Base-by-base conservation (phyloP, 2,888 invertebrate genomes). In the Masnerella sp. region DNA sequence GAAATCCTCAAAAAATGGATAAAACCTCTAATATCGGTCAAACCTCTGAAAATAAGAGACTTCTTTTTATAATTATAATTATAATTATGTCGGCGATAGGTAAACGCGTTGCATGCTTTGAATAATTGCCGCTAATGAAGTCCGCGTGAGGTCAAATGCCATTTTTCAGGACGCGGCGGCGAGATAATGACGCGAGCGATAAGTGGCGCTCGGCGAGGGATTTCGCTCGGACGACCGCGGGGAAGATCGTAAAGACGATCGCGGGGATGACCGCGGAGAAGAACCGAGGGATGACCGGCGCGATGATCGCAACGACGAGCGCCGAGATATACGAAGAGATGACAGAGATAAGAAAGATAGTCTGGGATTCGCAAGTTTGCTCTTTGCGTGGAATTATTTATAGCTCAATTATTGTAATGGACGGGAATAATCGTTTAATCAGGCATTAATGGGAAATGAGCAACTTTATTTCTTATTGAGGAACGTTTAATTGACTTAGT, bases 1-100 rank as follows among this genome's bases (percentile, higher is more conserved):
- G 18, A 18, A 5, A 17, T 2, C n/a, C 20, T n/a, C n/a, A n/a
- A n/a, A n/a, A n/a, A n/a, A n/a, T n/a, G n/a, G n/a, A n/a, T n/a
- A n/a, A n/a, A n/a, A n/a, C n/a, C n/a, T n/a, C n/a, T n/a, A n/a
- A n/a, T n/a, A n/a, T n/a, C n/a, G n/a, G n/a, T n/a, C n/a, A n/a
- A n/a, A n/a, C n/a, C n/a, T n/a, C n/a, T n/a, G n/a, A n/a, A n/a
- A n/a, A n/a, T n/a, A n/a, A n/a, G n/a, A n/a, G n/a, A n/a, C n/a
- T n/a, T n/a, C n/a, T n/a, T n/a, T n/a, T n/a, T n/a, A n/a, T n/a
- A n/a, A n/a, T n/a, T n/a, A n/a, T n/a, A n/a, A n/a, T 83, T 83
- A 82, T 40, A 52, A 62, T 40, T 79, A 81, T 49, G 83, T 88
- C 84, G 14, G 32, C 30, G 71, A 62, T 42, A 61, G 72, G 45